Percentiles rank a stretch among this genome's conserved stretches.
Evolutionary conservation across 1,140 invertebrate species (phyloP).

Genomic region (Halesus radiatus): DNA sequence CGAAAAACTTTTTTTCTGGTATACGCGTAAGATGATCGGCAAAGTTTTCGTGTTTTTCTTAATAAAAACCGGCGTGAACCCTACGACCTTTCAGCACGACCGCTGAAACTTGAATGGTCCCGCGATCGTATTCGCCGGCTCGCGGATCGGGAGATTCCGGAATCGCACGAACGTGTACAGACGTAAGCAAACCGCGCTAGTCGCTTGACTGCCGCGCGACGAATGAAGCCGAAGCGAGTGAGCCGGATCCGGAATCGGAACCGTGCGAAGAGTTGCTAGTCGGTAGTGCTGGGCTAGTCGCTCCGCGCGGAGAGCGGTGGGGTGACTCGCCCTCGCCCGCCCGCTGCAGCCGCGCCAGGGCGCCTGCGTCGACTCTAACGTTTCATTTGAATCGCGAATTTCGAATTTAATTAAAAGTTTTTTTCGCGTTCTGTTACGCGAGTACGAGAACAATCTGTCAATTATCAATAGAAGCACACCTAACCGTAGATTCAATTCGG

Average conservation of each 20-base stretch:
- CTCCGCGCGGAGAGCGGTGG: neutral
- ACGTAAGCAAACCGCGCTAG: neutral
- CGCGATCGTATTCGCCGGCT: conserved; percentile 12
- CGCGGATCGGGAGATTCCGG: conserved; percentile 15
- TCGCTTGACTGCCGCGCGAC: conserved; percentile 38
- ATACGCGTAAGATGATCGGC: conserved; percentile 11
- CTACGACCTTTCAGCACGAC: conserved; percentile 25
- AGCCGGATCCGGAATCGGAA: too few relatives aligned
- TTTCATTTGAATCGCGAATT: conserved; percentile 21
- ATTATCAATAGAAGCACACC: too few relatives aligned
- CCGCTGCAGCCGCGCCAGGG: conserved; percentile 5
- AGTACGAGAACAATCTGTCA: neutral
- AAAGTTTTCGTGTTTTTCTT: conserved; percentile 15
- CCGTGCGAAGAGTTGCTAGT: too few relatives aligned
- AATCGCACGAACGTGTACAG: neutral
- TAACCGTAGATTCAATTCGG: too few relatives aligned
- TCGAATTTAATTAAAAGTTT: conserved; percentile 18
- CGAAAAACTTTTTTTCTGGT: neutral
- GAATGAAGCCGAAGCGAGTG: conserved; percentile 37
- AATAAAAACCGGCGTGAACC: conserved; percentile 7
- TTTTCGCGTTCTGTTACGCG: neutral
- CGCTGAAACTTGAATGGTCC: conserved; percentile 40
- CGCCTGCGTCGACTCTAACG: conserved; percentile 29
- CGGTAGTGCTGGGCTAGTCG: too few relatives aligned
- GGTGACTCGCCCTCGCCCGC: neutral